Evolutionary conservation across 1,140 invertebrate genomes (phyloP).

Genomic region (Rhyzopertha dominica): DNA sequence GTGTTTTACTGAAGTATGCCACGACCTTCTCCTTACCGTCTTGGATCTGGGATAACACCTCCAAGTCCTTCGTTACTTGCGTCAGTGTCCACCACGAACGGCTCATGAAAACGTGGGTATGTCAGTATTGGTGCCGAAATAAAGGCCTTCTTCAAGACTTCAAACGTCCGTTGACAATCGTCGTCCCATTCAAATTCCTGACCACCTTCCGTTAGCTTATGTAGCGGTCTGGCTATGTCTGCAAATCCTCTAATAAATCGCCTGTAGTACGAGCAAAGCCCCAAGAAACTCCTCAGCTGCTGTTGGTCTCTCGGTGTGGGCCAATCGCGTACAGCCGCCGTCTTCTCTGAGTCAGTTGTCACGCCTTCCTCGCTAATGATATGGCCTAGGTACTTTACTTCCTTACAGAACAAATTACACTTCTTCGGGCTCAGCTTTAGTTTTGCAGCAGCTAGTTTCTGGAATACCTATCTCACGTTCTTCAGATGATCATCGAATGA

Average conservation of each 20-base stretch:
- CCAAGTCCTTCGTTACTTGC: constrained; percentile 11
- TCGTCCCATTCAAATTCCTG: neutral
- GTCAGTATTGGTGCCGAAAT: constrained; percentile 1
- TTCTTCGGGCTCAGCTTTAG: no score
- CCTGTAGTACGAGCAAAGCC: constrained; percentile 22
- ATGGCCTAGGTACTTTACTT: no score
- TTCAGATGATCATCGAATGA: no score
- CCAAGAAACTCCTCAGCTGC: no score
- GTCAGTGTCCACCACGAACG: constrained; percentile 14
- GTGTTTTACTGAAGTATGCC: constrained; percentile 12
- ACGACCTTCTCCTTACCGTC: no score
- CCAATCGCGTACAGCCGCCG: no score
- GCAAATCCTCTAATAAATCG: constrained; percentile 23
- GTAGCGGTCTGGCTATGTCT: constrained; percentile 19
- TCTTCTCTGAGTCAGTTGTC: no score
- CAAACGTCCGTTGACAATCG: constrained; percentile 1
- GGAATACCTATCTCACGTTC: no score
- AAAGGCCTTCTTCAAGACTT: neutral
- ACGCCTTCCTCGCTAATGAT: no score
- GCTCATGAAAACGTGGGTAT: constrained; percentile 10
- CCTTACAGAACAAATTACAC: no score
- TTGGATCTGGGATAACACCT: constrained; percentile 19
- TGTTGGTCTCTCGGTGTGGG: constrained; percentile 21
- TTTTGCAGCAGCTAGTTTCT: no score
- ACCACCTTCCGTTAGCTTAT: constrained; percentile 7